phyloP scores from a whole-genome alignment of 2,113 vertebrate genomes.

The Urocolius indicus region DNA sequence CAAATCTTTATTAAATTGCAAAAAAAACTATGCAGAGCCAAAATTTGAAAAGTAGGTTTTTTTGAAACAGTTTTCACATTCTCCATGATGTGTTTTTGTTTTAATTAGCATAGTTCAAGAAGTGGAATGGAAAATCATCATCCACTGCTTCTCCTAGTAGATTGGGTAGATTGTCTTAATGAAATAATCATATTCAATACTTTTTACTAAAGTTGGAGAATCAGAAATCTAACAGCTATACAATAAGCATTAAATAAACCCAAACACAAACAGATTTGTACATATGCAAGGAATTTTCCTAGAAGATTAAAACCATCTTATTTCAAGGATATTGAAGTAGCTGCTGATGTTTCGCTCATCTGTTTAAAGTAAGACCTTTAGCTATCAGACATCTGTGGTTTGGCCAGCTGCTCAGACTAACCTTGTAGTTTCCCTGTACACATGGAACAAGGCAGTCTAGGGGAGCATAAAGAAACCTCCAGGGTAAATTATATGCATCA shows the following conservation, averaged over 20 bases:
- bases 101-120: not conserved
- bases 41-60: not conserved
- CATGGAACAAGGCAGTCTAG: not conserved
- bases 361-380: not conserved
- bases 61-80: not conserved
- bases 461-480: not conserved
- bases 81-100: not conserved
- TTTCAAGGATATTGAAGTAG: not conserved
- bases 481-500: not conserved
- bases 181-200: not conserved
- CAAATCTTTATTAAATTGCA: conserved; percentile 29
- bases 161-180: not conserved
- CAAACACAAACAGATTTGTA: not conserved
- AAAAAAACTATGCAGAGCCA: not conserved
- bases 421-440: not conserved
- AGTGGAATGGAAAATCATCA: not conserved
- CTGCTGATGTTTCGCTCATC: not conserved
- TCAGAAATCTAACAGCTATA: not conserved
- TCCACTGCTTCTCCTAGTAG: not conserved
- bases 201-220: not conserved
- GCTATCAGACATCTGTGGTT: not conserved
- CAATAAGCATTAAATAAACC: not conserved
- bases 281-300: not conserved
- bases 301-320: not conserved
- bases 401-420: not conserved